Conservation (phyloP, 2,797 vertebrate genomes). For the Lophotriccus pileatus region DNA sequence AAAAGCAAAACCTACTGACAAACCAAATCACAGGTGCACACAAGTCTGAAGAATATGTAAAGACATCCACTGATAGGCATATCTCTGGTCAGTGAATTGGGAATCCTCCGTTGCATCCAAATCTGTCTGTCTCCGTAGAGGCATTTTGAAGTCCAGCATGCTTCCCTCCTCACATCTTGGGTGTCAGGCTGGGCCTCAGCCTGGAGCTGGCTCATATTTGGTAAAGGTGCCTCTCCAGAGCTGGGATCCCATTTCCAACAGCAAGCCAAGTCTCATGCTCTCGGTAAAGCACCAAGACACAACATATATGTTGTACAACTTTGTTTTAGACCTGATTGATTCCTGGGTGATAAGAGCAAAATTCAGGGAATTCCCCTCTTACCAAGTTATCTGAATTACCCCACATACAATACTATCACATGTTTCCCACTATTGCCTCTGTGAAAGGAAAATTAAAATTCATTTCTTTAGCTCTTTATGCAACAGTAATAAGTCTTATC, state of each 20-base stretch:
- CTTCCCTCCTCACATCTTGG: background rate
- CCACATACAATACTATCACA: background rate
- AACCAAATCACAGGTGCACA: background rate
- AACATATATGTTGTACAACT: background rate
- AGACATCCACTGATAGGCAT: accelerated
- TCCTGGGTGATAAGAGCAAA: background rate
- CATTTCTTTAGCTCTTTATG: background rate
- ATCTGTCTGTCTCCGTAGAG: background rate
- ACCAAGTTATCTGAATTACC: background rate
- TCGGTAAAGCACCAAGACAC: accelerated
- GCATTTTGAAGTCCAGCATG: background rate
- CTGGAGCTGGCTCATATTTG: background rate
- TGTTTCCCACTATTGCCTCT: background rate
- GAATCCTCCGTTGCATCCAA: accelerated
- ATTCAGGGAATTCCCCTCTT: background rate
- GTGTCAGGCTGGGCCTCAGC: background rate
- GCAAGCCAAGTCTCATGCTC: accelerated
- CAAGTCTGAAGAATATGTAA: background rate
- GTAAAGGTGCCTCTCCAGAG: background rate
- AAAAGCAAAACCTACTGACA: background rate
- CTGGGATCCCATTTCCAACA: background rate
- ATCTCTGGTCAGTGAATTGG: background rate
- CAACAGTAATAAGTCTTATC: background rate
- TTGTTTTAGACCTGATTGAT: background rate
- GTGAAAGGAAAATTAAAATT: background rate